These are phyloP conservation scores for Clinocottus analis DNA, from an alignment of 2,113 vertebrate genomes.

Conservation along the genomic window DNA sequence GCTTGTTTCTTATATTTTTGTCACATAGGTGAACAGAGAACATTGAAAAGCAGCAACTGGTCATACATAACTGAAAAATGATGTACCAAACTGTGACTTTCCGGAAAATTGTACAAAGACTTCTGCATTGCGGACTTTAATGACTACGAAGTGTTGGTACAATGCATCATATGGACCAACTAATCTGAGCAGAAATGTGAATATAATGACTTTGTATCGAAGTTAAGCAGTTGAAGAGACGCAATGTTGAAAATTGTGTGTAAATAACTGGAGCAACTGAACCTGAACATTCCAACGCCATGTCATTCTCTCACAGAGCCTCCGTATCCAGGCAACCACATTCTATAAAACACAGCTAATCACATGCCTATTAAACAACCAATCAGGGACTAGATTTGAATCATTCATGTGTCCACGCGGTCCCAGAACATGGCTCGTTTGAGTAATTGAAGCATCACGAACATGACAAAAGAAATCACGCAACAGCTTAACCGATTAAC, in stretches of 20 bases:
- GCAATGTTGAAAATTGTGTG: not conserved
- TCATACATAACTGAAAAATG: not conserved
- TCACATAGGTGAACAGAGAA: not conserved
- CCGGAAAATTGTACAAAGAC: not conserved
- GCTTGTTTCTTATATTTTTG: not conserved
- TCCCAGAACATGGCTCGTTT: slow-evolving; percentile 26
- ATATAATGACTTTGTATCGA: not conserved
- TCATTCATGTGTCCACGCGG: slow-evolving; percentile 3
- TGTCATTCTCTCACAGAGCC: slow-evolving; percentile 20
- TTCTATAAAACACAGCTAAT: slow-evolving; percentile 37
- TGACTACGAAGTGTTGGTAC: not conserved
- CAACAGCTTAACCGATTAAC: slow-evolving; percentile 14
- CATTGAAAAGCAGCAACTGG: not conserved
- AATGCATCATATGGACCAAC: no score
- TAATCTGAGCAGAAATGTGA: not conserved
- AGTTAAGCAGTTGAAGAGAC: not conserved
- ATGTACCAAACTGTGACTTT: not conserved
- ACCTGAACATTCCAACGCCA: slow-evolving; percentile 40
- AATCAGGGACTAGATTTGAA: slow-evolving; percentile 42
- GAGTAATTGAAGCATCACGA: slow-evolving; percentile 30
- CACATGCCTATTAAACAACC: slow-evolving; percentile 28
- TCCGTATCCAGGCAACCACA: slow-evolving; percentile 67
- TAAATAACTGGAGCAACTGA: slow-evolving; percentile 44
- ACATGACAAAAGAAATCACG: slow-evolving; percentile 9
- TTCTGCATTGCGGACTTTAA: not conserved